These are phyloP conservation scores for Pimpla rufipes DNA, from an alignment of 2,888 invertebrate species.

Conservation along the genomic window DNA sequence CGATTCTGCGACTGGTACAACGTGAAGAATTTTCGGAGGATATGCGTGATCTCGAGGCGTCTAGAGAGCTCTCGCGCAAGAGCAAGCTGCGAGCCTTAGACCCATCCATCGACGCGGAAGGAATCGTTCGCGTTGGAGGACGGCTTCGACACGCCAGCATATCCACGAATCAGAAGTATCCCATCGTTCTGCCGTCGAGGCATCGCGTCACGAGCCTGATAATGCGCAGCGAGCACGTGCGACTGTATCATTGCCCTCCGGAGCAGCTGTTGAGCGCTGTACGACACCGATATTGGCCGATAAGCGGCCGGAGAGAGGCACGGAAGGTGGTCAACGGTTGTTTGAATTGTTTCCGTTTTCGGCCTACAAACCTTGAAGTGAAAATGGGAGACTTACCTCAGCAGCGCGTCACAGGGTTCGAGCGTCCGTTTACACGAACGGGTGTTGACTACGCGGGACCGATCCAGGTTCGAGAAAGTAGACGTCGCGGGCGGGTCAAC, in stretches of 20 bases:
- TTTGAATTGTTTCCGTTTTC: background rate
- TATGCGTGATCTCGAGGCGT: too few species aligned
- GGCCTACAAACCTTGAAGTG: background rate
- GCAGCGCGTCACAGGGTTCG: background rate
- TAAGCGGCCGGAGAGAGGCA: background rate
- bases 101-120: too few species aligned
- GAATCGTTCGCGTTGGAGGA: too few species aligned
- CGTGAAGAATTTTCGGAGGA: too few species aligned
- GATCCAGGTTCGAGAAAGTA: background rate
- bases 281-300: background rate
- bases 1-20: too few species aligned
- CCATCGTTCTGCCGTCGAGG: background rate
- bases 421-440: background rate
- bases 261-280: slow-evolving; percentile 4
- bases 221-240: background rate
- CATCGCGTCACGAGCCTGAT: background rate
- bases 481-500: background rate
- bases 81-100: too few species aligned
- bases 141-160: too few species aligned
- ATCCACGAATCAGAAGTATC: too few species aligned
- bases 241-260: background rate
- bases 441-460: slow-evolving; percentile 6
- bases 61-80: too few species aligned
- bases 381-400: background rate
- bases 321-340: background rate